Evolutionary conservation across 2,113 vertebrate species (phyloP), one percentile per base, ranked within the genome.

Genomic region (Lampris incognitus): DNA sequence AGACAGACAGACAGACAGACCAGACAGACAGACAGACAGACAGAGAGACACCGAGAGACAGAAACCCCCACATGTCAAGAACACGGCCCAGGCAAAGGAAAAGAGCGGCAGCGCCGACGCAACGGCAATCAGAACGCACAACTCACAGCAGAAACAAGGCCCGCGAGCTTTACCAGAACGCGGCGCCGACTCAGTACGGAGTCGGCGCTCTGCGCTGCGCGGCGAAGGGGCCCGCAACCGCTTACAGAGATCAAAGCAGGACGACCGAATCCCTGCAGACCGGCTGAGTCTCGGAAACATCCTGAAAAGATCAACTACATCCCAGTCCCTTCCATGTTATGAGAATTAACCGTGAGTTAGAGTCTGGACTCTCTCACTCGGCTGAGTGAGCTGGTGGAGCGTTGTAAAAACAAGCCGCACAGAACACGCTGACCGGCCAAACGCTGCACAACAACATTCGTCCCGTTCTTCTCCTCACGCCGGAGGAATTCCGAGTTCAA

Each of bases 301-400:
- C 84, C 75, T 75, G 66, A 4, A 41, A 82, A 76, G 86, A 85
- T 81, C 55, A 74, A 85, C 78, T 73, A 76, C 49, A 42, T 49
- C 78, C 74, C 72, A 76, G 67, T 57, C 81, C 56, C 74, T 83
- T 85, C 61, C 39, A 4, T 78, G 67, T 82, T 63, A 67, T 80
- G 78, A 81, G 60, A 72, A 77, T 46, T 72, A 84, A 64, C 3
- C 51, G 69, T 3, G 66, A 69, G 74, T 36, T 67, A 65, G 70
- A 73, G 68, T 79, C 83, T 72, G 84, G 68, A 13, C n/a, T 69
- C 56, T 65, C 51, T 67, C 50, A 2, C 41, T 74, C 9, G 11
- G 48, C 79, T 62, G 60, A 52, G 58, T 52, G 67, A 4, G 46
- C 44, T 64, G 72, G 62, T 81, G 67, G 56, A 68, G 39, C 52